These are phyloP conservation scores for Euphonia xanthogaster DNA, from an alignment of 2,797 vertebrate species.

Conservation along the genomic window DNA sequence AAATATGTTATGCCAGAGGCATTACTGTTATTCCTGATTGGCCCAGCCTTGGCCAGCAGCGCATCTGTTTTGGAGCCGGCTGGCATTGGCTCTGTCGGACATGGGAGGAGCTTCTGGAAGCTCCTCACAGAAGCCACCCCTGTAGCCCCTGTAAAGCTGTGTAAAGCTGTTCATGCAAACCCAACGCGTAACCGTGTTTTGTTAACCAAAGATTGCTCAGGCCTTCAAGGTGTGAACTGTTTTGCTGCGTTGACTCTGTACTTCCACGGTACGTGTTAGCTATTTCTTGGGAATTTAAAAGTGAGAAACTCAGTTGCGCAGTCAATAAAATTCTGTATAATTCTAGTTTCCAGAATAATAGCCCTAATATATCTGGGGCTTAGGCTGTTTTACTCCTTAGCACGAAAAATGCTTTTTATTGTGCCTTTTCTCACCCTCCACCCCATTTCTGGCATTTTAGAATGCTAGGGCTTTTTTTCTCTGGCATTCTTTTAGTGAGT, in stretches of 20 bases:
- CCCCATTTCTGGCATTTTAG: not conserved
- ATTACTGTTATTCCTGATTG: not conserved
- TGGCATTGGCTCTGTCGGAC: not conserved
- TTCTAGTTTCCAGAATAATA: not conserved
- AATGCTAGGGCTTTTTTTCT: not conserved
- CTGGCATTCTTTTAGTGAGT: not conserved
- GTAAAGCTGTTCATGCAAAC: not conserved
- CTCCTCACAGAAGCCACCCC: not conserved
- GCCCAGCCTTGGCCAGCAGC: not conserved
- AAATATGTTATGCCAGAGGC: not conserved
- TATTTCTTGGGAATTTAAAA: not conserved
- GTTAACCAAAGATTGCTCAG: not conserved
- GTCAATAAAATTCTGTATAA: not conserved
- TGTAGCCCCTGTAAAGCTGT: not conserved
- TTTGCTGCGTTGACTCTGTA: not conserved
- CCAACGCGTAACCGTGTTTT: not conserved
- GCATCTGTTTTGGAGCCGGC: fast-evolving
- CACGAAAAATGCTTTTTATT: not conserved
- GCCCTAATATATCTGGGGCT: not conserved
- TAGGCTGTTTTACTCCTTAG: not conserved
- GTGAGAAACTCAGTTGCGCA: not conserved
- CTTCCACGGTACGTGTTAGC: not conserved
- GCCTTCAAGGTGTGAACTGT: not conserved
- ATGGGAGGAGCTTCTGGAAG: not conserved
- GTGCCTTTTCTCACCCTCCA: not conserved